Conservation (phyloP, 2,888 invertebrate genomes). For the Gari tellinella region DNA sequence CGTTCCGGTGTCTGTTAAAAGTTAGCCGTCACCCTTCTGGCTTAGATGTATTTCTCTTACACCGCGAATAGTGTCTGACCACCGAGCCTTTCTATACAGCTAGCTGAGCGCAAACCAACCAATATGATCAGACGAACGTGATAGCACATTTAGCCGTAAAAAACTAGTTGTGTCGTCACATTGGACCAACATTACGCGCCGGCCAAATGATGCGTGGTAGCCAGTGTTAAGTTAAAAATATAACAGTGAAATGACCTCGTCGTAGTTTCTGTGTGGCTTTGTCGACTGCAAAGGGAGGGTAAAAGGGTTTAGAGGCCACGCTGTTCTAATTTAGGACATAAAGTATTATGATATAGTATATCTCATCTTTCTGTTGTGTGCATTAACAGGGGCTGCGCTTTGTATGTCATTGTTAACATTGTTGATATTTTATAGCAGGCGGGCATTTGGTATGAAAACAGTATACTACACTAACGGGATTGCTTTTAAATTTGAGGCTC, state of each 20-base stretch:
- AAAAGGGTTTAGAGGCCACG: conserved; percentile 21
- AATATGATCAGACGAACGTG: conserved; percentile 63
- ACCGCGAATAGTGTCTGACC: conserved; percentile 58
- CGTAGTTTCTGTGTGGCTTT: conserved; percentile 24
- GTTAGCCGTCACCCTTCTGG: conserved; percentile 51
- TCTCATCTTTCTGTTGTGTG: too few species aligned
- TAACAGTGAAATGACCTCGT: conserved; percentile 54
- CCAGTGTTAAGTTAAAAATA: conserved; percentile 12
- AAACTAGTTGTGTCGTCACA: conserved; percentile 60
- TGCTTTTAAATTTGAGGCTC: too few species aligned
- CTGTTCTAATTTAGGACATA: neutral
- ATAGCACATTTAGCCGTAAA: conserved; percentile 63
- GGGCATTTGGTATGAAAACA: too few species aligned
- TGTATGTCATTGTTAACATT: too few species aligned
- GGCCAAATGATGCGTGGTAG: conserved; percentile 58
- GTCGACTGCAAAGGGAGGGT: conserved; percentile 24
- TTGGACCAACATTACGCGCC: conserved; percentile 59
- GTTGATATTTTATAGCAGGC: too few species aligned
- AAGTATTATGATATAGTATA: too few species aligned
- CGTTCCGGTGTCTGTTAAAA: conserved; percentile 14
- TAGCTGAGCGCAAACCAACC: conserved; percentile 60
- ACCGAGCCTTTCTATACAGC: conserved; percentile 57
- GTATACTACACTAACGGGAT: too few species aligned
- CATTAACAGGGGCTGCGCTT: too few species aligned
- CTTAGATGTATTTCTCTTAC: conserved; percentile 62